Evolutionary conservation across 2,888 invertebrate species (phyloP), one percentile per base, ranked within the genome.

Genomic region (Esperia sulphurella): DNA sequence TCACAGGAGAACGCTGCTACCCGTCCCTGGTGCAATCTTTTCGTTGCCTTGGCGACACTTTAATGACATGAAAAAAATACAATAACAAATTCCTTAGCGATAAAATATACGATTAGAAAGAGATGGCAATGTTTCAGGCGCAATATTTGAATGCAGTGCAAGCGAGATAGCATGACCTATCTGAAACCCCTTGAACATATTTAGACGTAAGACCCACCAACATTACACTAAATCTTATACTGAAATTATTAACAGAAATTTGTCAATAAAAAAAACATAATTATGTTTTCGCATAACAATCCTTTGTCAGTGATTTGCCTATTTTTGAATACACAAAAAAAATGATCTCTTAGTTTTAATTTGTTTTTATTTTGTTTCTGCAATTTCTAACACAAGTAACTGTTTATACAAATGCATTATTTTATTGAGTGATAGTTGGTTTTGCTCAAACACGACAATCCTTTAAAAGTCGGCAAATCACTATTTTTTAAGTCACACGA

Each of bases 381-480:
- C 21, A 14, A 45, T 7, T 40, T 37, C 10, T 10, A 1, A n/a
- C 12, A 8, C n/a, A 33, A 33, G 7, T 33, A 8, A 33, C 33
- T 4, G 21, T 21, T 21, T 21, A 21, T 3, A 21, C 21, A 21
- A 21, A 21, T 21, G 2, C 21, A 21, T 21, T 21, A 21, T 21
- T 3, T 21, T 21, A 21, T 21, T 21, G 21, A 21, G 21, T 21
- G 21, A 21, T 21, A 5, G 2, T 21, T 21, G 2, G 5, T 21
- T 21, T 21, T 39, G 39, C 39, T 39, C 39, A 39, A 39, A n/a
- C 14, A 8, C 49, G 37, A 39, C 37, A 45, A 47, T 41, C 21
- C 51, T 66, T 74, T 71, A 62, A 75, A 75, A 75, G 75, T 75
- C 59, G 75, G 74, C 75, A 75, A 75, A 75, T 72, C 74, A 71